Evolutionary conservation across 1,140 invertebrate genomes (phyloP), one percentile per base, ranked within the genome.

Genomic region (Drosophila malerkotliana): DNA sequence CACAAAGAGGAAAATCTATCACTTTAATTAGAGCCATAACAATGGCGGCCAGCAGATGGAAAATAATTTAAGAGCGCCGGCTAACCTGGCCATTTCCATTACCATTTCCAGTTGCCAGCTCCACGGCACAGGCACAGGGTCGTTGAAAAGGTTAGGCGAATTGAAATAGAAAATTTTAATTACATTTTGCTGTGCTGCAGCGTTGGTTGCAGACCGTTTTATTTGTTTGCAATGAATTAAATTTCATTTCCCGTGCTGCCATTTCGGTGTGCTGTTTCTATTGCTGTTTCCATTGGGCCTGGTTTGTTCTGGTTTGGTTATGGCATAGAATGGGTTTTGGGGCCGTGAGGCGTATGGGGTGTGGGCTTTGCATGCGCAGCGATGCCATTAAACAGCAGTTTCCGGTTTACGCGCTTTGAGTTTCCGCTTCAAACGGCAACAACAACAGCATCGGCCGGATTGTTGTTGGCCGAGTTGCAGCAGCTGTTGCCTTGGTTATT

Each of bases 401-500:
- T 88, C 83, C 83, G 83, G 83, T 88, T 88, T 88, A 88, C 83
- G 83, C 83, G 83, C 83, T 88, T 88, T 88, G 83, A 77, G 84
- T 88, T 88, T 88, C 83, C 83, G 83, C 83, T 88, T 84, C 79
- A 77, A 83, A 44, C 79, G 69, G 66, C 83, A 84, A 72, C 64
- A 81, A 80, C 72, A 76, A 72, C 60, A 60, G 39, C 37, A 18
- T 18, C 30, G 51, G 53, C 48, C 59, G 52, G 69, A 77, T 83
- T 87, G 79, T 78, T 88, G 72, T 81, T 87, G 83, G 78, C 60
- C 83, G 57, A 88, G 52, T 32, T 81, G 64, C 62, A 79, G 80
- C 80, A 88, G 83, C 83, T 87, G 83, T 88, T 87, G 83, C 83
- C 79, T 59, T 88, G 83, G 83, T 88, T 87, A 88, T 87, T 83